These are phyloP conservation scores for Puntigrus tetrazona DNA, from an alignment of 2,113 vertebrate genomes.

Conservation along the genomic window DNA sequence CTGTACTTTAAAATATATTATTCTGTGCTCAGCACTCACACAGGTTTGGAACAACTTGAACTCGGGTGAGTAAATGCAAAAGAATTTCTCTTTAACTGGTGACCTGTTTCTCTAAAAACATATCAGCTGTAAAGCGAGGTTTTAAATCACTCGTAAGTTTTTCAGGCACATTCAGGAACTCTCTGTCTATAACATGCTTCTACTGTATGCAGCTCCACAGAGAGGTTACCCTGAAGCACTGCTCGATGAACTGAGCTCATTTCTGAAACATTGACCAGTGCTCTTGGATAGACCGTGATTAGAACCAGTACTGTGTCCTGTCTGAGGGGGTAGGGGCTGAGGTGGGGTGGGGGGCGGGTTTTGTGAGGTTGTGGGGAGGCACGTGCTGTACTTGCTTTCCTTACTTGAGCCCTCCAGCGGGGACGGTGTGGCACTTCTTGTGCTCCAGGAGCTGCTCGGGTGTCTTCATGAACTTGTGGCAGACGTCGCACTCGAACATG, in stretches of 20 bases:
- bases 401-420: conserved; percentile 99
- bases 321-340: background rate
- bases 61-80: background rate
- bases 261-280: conserved; percentile 42
- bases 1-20: too few relatives aligned
- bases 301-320: background rate
- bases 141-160: background rate
- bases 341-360: background rate
- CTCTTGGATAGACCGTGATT: conserved; percentile 17
- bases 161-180: conserved; percentile 48
- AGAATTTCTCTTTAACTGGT: background rate
- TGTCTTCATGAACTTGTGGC: conserved; percentile 99
- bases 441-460: conserved; percentile 98
- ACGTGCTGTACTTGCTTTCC: conserved; percentile 99
- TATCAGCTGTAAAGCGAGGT: background rate
- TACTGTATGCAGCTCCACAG: background rate
- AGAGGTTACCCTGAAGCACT: conserved; percentile 22
- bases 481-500: conserved; percentile 99
- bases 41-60: background rate
- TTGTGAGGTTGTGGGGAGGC: conserved; percentile 57
- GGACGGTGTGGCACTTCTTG: conserved; percentile 99
- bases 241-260: conserved; percentile 5
- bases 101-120: background rate
- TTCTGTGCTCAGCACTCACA: too few relatives aligned
- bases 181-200: background rate